phyloP scores from a whole-genome alignment of 2,888 invertebrate genomes.

The Drosophila nr. perissopoda region DNA sequence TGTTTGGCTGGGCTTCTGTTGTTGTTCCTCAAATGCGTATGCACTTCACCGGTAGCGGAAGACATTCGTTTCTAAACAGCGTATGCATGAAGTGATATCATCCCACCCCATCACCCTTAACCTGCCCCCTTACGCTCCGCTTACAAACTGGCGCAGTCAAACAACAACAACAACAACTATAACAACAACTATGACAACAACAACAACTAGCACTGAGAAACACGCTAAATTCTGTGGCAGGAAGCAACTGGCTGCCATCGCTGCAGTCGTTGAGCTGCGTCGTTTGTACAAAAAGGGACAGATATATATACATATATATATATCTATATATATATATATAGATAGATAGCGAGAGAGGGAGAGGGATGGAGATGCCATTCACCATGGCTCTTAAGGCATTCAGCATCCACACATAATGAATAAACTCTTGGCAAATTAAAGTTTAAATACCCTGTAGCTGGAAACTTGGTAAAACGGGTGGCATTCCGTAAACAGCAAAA shows the following conservation, averaged over 20 bases:
- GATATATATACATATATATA: background rate
- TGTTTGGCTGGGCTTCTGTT: constrained; percentile 38
- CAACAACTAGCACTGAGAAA: constrained; percentile 17
- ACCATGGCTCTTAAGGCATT: constrained; percentile 36
- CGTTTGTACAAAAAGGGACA: constrained; percentile 6
- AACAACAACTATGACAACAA: constrained; percentile 16
- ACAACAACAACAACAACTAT: constrained; percentile 27
- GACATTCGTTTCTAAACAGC: constrained; percentile 67
- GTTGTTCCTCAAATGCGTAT: constrained; percentile 67
- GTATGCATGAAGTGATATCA: constrained; percentile 53
- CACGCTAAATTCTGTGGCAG: constrained; percentile 55
- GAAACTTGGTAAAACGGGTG: background rate
- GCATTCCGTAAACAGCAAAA: background rate
- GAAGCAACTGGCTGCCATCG: constrained; percentile 57
- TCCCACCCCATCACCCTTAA: background rate
- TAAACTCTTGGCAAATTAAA: constrained; percentile 60
- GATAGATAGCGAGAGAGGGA: background rate
- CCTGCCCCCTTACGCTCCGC: constrained; percentile 8
- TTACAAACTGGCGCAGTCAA: constrained; percentile 51
- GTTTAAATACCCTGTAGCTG: constrained; percentile 32
- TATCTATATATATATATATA: background rate
- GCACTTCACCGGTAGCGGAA: constrained; percentile 68
- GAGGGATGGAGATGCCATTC: constrained; percentile 28
- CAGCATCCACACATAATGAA: constrained; percentile 54
- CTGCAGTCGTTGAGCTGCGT: constrained; percentile 25